Evolutionary conservation across 64 coral and sea anemone genomes (phyloP).

Genomic region (Orbicella faveolata): DNA sequence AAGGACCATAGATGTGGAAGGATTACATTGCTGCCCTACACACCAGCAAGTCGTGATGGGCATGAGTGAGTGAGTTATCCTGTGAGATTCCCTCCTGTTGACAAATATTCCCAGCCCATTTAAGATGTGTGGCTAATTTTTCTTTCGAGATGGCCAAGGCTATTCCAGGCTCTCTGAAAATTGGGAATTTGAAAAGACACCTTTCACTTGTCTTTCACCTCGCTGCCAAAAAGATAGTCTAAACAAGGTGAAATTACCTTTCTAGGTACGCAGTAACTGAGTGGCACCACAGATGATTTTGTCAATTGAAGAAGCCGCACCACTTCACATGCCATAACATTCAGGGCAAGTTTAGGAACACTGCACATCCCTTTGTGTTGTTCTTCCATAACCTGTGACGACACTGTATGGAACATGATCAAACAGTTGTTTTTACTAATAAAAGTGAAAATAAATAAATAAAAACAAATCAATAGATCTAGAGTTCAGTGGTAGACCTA

Average conservation of each 20-base stretch:
- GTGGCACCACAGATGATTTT: slow-evolving; percentile 67
- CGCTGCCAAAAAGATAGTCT: no score
- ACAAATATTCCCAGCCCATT: neutral
- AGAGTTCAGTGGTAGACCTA: neutral
- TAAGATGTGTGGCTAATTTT: neutral
- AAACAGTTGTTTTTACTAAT: neutral
- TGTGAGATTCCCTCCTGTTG: neutral
- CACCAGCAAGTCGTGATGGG: no score
- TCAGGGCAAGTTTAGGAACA: slow-evolving; percentile 86
- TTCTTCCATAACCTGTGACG: slow-evolving; percentile 58
- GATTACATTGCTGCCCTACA: no score
- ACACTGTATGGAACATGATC: slow-evolving; percentile 27
- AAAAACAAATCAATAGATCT: neutral
- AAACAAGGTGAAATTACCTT: slow-evolving; percentile 56
- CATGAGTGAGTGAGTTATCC: no score
- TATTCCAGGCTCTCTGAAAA: no score
- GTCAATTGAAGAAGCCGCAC: slow-evolving; percentile 88
- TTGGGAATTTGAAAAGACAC: no score
- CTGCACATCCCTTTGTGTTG: slow-evolving; percentile 83
- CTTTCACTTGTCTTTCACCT: no score
- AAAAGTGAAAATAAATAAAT: neutral
- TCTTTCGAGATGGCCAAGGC: neutral
- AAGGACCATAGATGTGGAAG: no score
- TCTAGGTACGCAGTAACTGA: slow-evolving; percentile 88
- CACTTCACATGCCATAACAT: slow-evolving; percentile 96